Percentiles rank a stretch among this genome's conserved stretches.
phyloP scores from a whole-genome alignment of 2,888 invertebrate species.

The Alcis repandata region DNA sequence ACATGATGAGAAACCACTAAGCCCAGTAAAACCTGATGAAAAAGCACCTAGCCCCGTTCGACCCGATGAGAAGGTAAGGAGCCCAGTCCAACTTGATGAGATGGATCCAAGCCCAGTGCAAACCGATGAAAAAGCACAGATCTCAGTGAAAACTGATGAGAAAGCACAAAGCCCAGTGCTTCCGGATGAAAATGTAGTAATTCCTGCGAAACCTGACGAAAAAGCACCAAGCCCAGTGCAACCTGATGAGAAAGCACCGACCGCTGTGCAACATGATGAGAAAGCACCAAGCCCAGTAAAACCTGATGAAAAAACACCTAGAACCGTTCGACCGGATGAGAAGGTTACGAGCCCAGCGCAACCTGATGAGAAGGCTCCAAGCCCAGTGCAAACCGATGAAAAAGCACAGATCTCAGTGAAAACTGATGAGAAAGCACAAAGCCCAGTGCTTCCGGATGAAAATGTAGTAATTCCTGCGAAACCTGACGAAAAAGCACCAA shows the following conservation, averaged over 20 bases:
- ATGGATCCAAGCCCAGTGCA: neutral
- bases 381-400: neutral
- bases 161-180: neutral
- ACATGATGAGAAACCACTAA: neutral
- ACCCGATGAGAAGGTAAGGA: slow-evolving; percentile 32
- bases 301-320: slow-evolving; percentile 28
- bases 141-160: neutral
- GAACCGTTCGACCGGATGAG: slow-evolving; percentile 28
- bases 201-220: slow-evolving; percentile 27
- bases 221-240: slow-evolving; percentile 25
- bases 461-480: neutral
- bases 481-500: slow-evolving; percentile 31
- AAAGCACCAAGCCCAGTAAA: slow-evolving; percentile 18
- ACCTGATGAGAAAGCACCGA: slow-evolving; percentile 23
- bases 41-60: slow-evolving; percentile 15
- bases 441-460: neutral
- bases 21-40: slow-evolving; percentile 9
- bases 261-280: slow-evolving; percentile 11
- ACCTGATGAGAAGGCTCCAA: slow-evolving; percentile 13
- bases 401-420: neutral
- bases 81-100: slow-evolving; percentile 5
- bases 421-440: neutral
- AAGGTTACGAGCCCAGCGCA: slow-evolving; percentile 25
- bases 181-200: slow-evolving; percentile 34
- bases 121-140: slow-evolving; percentile 9